Evolutionary conservation across 2,888 invertebrate species (phyloP), one percentile per base, ranked within the genome.

Genomic region (Pedicia rivosa): DNA sequence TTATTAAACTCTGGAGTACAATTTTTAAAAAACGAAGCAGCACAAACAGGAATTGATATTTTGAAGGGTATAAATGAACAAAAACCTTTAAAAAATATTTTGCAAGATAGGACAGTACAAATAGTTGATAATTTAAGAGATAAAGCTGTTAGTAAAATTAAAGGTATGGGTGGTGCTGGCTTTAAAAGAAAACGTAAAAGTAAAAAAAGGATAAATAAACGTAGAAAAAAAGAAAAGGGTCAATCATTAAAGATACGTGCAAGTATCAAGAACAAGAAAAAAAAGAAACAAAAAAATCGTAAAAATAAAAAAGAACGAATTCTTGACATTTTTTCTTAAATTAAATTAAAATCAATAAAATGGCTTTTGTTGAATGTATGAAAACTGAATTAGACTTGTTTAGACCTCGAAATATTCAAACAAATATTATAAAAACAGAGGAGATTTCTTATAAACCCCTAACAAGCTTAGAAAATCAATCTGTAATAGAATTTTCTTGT

Each of bases 1-100:
- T 28, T 28, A 28, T 8, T 28, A 13, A 8, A 8, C n/a, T 14
- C 28, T 13, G 28, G 13, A 12, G 8, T 28, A 13, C 28, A 12
- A 28, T n/a, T n/a, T 28, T 28, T 28, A 28, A 28, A 28, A 28
- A 28, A 28, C 13, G 28, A 28, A 28, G 28, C 13, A 13, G 8
- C 13, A 13, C 28, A 28, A 14, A 28, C 28, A 14, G 28, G 28
- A 8, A 14, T 14, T 8, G 28, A 28, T 8, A 28, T 28, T 13
- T 8, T 28, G 14, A n/a, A 28, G 8, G 28, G 28, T 13, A 14
- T 20, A 20, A 20, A 20, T 8, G 8, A 20, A 6, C 20, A 28
- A 28, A 28, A 28, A 28, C 28, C 28, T 3, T 4, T 28, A 13
- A 28, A 14, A 8, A 14, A 28, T 13, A 28, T 28, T 13, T 14